Evolutionary conservation across 2,113 vertebrate genomes (phyloP), one percentile per base, ranked within the genome.

Genomic region (Sardina pilchardus): DNA sequence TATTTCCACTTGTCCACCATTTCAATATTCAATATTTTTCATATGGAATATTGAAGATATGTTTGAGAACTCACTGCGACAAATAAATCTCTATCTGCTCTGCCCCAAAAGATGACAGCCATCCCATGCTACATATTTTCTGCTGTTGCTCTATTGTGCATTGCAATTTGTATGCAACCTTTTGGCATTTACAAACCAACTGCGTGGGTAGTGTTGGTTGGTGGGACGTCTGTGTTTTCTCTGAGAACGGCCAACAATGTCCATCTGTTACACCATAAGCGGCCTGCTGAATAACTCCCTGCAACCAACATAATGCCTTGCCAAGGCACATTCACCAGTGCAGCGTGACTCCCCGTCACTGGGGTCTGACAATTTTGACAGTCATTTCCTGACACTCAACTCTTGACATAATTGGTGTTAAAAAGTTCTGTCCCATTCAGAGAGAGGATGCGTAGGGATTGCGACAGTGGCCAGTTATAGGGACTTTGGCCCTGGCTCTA

Each of bases 1-100:
- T 26, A 84, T 88, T 88, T 85, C 47, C 47, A 67, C 71, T 78
- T 88, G 88, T 85, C 47, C 47, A 67, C 81, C 80, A 83, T 14
- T 80, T 86, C 78, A 86, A 84, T 42, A 42, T 4, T 42, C 39
- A 42, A 42, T 3, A 1, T 86, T 85, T 88, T 89, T 85, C 39
- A 92, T 85, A 85, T 83, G 36, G 67, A 83, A 9, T 14, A 71
- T 75, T 90, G 88, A 75, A 44, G 87, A 67, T 87, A 84, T 85
- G 81, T 81, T 82, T 44, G 14, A 82, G 87, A 82, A 82, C 87
- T 86, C 85, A 75, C 7, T 42, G 59, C 82, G 86, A 86, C 34
- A 34, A 78, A 78, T 78, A 78, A 78, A 39, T 17, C 10, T 78
- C 30, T 36, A 39, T 14, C 30, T 36, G 30, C 19, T 34, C 30